These are phyloP conservation scores for Caenorhabditis zanzibari DNA, from an alignment of 2,888 invertebrate species.

Conservation along the genomic window DNA sequence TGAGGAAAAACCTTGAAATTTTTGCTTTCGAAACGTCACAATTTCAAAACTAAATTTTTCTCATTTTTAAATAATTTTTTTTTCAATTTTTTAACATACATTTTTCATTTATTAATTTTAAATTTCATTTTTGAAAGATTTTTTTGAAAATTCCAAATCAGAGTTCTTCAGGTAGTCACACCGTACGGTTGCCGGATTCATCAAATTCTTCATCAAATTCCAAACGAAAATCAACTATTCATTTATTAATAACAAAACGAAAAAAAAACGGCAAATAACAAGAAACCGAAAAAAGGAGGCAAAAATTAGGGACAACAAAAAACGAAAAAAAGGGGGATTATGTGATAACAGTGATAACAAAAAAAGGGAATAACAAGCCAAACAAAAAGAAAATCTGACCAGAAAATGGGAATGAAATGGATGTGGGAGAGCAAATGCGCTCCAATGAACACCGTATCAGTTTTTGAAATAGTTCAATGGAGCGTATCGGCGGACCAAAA, in stretches of 20 bases:
- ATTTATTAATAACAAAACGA: slow-evolving; percentile 2
- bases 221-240: slow-evolving; percentile 1
- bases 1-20: too few species aligned
- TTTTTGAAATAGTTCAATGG: too few species aligned
- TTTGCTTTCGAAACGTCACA: too few species aligned
- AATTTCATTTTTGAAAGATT: neutral
- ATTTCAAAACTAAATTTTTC: too few species aligned
- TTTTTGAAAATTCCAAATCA: neutral
- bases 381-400: neutral
- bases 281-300: too few species aligned
- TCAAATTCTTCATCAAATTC: neutral
- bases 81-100: too few species aligned
- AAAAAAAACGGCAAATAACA: neutral
- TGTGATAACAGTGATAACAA: neutral
- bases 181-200: slow-evolving; percentile 30
- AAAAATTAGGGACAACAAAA: too few species aligned
- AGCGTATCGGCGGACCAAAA: neutral
- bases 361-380: neutral
- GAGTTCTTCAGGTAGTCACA: slow-evolving; percentile 16
- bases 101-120: too few species aligned
- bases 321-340: too few species aligned
- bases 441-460: too few species aligned
- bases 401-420: neutral
- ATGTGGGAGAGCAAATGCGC: neutral
- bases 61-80: too few species aligned